Base-by-base conservation (phyloP, 2,888 invertebrate genomes). In the Zygothrica quintamaculata region DNA sequence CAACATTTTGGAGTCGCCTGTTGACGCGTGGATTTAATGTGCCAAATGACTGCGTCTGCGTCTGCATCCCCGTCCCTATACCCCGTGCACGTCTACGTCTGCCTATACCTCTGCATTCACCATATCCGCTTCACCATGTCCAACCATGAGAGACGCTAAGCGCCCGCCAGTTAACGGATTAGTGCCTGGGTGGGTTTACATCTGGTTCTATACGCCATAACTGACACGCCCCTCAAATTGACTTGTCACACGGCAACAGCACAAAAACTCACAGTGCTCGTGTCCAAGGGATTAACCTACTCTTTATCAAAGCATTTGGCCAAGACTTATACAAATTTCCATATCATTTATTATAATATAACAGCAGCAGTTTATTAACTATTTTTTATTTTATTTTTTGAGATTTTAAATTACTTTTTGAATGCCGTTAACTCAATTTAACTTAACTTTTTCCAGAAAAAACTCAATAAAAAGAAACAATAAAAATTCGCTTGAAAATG, bases 11-110 rank as follows among this genome's bases (percentile, higher is more conserved):
- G 40, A 78, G 70, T 74, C 65, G 77, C 73, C 67, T 65, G 79
- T 71, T 80, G 85, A 84, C 80, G 79, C 85, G 85, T 81, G 78
- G 85, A 81, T 84, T 84, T 75, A 81, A 80, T 80, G 85, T 78
- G 79, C 85, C 79, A 84, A 80, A 78, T 81, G 79, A 69, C 69
- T 73, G 59, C 57, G 65, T 59, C 68, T 59, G 39, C 33, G 42
- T 42, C 18, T 44, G 29, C 36, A n/a, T n/a, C n/a, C n/a, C n/a
- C n/a, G n/a, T n/a, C n/a, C n/a, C n/a, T n/a, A n/a, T n/a, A 69
- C 69, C 70, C 56, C 57, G 65, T 59, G 65, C 64, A 37, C 33
- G 42, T 42, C 18, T 44, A 25, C 36, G 18, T 22, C 18, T 5
- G 18, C 18, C 5, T 22, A 22, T 5, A 22, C n/a, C n/a, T n/a